These are phyloP conservation scores for Avahi laniger DNA, from an alignment of 2,797 vertebrate genomes.

Conservation along the genomic window DNA sequence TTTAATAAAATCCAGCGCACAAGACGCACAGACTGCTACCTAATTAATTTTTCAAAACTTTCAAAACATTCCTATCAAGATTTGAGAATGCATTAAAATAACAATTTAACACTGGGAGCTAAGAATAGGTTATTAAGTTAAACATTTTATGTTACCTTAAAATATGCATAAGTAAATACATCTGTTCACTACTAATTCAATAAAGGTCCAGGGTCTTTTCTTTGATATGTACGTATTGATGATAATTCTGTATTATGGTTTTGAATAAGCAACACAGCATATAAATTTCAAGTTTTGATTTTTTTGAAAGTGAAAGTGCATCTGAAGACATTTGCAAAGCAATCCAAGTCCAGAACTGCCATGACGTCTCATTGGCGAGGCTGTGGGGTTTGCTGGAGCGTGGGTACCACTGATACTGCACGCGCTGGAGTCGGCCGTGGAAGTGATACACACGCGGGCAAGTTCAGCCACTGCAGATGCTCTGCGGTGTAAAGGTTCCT, in stretches of 20 bases:
- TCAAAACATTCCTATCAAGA: not conserved
- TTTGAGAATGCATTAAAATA: not conserved
- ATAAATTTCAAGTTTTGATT: not conserved
- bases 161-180: not conserved
- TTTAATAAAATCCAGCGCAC: not conserved
- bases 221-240: not conserved
- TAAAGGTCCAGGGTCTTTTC: not conserved
- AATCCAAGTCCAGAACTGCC: not conserved
- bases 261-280: not conserved
- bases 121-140: not conserved
- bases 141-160: not conserved
- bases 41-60: not conserved
- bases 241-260: not conserved
- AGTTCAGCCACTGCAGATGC: not conserved
- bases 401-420: accelerated
- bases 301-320: not conserved
- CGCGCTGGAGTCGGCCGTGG: not conserved
- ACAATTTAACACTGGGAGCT: not conserved
- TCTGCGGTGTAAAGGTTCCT: too few relatives aligned
- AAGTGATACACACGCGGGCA: accelerated
- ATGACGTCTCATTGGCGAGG: accelerated
- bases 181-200: not conserved
- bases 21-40: not conserved
- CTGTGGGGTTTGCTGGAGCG: accelerated
- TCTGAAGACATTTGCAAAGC: not conserved